phyloP scores from a whole-genome alignment of 2,797 vertebrate genomes.

The Ataeniobius toweri region DNA sequence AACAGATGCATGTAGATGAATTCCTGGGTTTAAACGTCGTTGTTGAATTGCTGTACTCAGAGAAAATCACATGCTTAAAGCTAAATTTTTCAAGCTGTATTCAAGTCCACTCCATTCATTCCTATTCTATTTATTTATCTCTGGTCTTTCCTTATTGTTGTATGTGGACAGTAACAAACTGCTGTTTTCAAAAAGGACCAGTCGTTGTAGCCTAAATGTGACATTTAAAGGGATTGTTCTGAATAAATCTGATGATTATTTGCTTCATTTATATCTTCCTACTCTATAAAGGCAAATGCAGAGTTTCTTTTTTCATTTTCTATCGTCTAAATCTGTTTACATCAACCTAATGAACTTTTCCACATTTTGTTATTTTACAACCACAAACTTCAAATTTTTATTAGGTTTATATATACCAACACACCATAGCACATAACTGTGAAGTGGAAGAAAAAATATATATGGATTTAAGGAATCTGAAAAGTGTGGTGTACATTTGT shows the following conservation, averaged over 20 bases:
- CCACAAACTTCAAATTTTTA: not conserved
- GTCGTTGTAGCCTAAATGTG: not conserved
- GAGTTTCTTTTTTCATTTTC: no score
- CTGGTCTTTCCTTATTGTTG: not conserved
- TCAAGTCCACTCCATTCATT: not conserved
- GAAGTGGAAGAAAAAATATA: not conserved
- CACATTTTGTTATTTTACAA: not conserved
- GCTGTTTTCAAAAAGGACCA: not conserved
- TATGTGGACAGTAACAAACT: not conserved
- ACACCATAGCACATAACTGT: not conserved
- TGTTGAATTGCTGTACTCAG: slow-evolving; percentile 28
- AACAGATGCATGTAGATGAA: slow-evolving; percentile 39
- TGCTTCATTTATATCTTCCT: no score
- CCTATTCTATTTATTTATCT: not conserved
- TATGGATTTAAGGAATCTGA: not conserved
- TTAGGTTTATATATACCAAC: not conserved
- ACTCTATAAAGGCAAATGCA: no score
- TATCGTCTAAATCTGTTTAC: not conserved
- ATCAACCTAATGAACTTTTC: not conserved
- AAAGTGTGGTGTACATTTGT: not conserved
- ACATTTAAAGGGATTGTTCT: not conserved
- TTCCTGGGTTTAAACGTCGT: not conserved
- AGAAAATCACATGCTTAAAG: not conserved
- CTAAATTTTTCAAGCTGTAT: not conserved
- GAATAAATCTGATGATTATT: not conserved